phyloP scores from a whole-genome alignment of 2,888 invertebrate species.

The Agrochola macilenta region DNA sequence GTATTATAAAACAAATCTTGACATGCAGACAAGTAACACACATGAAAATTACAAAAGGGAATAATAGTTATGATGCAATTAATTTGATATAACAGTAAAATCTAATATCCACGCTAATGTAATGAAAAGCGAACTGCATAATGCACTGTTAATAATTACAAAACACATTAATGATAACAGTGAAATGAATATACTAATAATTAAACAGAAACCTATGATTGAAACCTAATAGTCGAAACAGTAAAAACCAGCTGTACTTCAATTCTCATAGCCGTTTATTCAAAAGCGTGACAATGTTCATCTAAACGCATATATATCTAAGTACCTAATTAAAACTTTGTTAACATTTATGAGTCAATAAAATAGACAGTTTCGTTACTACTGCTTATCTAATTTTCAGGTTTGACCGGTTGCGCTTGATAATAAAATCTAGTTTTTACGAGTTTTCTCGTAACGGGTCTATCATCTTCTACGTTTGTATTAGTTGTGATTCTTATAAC shows the following conservation, averaged over 20 bases:
- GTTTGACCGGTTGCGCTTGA: slow-evolving; percentile 72
- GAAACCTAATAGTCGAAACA: slow-evolving; percentile 23
- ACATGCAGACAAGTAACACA: background rate
- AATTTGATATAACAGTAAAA: slow-evolving; percentile 7
- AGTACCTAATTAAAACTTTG: slow-evolving; percentile 6
- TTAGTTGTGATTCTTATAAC: background rate
- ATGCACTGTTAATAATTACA: slow-evolving; percentile 15
- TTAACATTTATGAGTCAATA: slow-evolving; percentile 63
- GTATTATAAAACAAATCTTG: background rate
- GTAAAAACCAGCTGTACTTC: slow-evolving; percentile 17
- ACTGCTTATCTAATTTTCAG: slow-evolving; percentile 65
- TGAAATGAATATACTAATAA: slow-evolving; percentile 11
- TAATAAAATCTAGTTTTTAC: slow-evolving; percentile 68
- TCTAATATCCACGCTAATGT: slow-evolving; percentile 25
- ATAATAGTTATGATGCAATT: slow-evolving; percentile 4
- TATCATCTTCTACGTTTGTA: background rate
- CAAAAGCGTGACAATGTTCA: slow-evolving; percentile 24
- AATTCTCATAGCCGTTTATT: slow-evolving; percentile 24
- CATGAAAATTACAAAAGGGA: slow-evolving; percentile 1
- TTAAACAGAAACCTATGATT: slow-evolving; percentile 13
- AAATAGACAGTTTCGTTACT: slow-evolving; percentile 69
- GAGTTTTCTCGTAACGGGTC: slow-evolving; percentile 30
- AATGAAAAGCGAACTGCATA: slow-evolving; percentile 15
- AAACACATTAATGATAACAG: slow-evolving; percentile 30
- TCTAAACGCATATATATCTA: slow-evolving; percentile 14